These are phyloP conservation scores for Eonycteris spelaea DNA, from an alignment of 2,113 vertebrate genomes.

Conservation along the genomic window DNA sequence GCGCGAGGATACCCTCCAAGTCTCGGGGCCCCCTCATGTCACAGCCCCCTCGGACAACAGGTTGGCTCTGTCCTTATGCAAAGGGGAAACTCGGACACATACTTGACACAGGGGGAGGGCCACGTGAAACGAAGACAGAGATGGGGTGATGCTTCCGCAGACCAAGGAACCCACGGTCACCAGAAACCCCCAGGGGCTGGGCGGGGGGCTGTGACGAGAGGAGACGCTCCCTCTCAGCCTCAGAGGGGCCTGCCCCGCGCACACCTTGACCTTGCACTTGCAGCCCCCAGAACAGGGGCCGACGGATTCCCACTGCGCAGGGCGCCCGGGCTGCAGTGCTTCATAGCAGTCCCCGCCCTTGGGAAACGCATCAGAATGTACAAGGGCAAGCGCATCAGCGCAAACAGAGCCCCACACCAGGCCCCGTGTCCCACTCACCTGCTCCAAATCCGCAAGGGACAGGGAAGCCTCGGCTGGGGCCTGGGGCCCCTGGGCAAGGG, in stretches of 20 bases:
- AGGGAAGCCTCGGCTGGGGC: fast-evolving
- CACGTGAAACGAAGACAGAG: fast-evolving
- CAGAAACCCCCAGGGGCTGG: fast-evolving
- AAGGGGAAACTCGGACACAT: neutral
- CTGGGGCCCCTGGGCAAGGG: fast-evolving
- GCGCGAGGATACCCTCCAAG: neutral
- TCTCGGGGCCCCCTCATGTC: fast-evolving
- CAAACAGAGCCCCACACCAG: fast-evolving
- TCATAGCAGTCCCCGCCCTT: neutral
- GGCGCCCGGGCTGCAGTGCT: neutral
- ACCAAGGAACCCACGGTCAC: fast-evolving
- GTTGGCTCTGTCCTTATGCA: neutral
- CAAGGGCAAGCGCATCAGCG: fast-evolving
- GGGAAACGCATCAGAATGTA: fast-evolving
- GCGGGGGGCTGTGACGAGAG: neutral
- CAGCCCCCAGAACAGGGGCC: neutral
- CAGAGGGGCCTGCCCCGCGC: fast-evolving
- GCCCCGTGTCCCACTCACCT: fast-evolving
- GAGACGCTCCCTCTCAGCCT: neutral
- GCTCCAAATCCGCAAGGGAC: fast-evolving
- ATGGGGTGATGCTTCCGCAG: fast-evolving
- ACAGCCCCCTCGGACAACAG: neutral
- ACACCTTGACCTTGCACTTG: fast-evolving
- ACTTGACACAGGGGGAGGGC: neutral
- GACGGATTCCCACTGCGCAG: fast-evolving